Percentiles rank a stretch among this genome's conserved stretches.
Conservation (phyloP, 1,140 invertebrate genomes). For the Drosophila sproati region DNA sequence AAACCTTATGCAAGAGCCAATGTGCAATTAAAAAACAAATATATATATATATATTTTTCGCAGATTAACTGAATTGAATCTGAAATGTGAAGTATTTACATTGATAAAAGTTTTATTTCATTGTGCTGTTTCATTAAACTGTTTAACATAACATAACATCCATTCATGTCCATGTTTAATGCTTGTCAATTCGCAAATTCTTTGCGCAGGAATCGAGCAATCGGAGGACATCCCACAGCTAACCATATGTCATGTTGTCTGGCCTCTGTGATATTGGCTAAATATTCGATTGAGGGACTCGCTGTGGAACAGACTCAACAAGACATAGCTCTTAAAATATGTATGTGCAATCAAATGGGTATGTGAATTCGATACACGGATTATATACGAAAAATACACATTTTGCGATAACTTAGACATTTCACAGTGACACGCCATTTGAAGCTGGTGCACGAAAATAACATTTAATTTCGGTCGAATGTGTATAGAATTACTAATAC, state of each 20-base stretch:
- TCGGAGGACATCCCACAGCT: constrained; percentile 2
- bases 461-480: constrained; percentile 15
- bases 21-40: too few species aligned
- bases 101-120: too few species aligned
- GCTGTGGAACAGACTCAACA: background rate
- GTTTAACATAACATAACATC: constrained; percentile 12
- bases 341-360: constrained; percentile 19
- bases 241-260: background rate
- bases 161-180: constrained; percentile 11
- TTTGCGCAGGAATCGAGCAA: constrained; percentile 1
- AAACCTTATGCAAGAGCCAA: too few species aligned
- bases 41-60: too few species aligned
- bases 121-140: background rate
- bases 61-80: background rate
- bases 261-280: background rate
- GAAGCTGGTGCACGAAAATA: background rate
- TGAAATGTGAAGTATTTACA: background rate
- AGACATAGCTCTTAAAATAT: constrained; percentile 23
- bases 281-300: background rate
- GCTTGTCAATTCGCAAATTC: constrained; percentile 10
- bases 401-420: constrained; percentile 16
- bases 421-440: constrained; percentile 46
- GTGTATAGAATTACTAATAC: constrained; percentile 22
- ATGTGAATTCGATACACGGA: constrained; percentile 12
- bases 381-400: constrained; percentile 11